Evolutionary conservation across 2,797 vertebrate genomes (phyloP), one percentile per base, ranked within the genome.

Genomic region (Pangasius djambal): DNA sequence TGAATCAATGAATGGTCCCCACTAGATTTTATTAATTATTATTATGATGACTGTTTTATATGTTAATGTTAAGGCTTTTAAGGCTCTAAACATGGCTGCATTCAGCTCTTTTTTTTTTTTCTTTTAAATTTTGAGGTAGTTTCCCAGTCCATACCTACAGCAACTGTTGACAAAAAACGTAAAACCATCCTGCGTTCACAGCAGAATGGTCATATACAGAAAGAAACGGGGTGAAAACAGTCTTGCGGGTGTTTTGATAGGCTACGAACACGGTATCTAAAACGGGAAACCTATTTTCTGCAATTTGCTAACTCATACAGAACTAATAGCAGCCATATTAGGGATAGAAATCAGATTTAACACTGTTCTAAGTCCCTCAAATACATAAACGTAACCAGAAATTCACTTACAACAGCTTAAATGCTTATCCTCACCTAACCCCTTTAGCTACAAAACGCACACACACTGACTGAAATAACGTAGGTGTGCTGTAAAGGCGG

Each of bases 51-150:
- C 48, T 50, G 9, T 50, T 8, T 8, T 86, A 67, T 81, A 65
- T 37, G 37, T 37, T 37, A 70, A 40, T n/a, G 12, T 65, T 9
- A 12, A 3, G 13, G 37, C 10, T 1, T 65, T 50, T 44, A 22
- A 52, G 28, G 50, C 48, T 52, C 7, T 20, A 55, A 59, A 81
- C 55, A 59, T 25, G 52, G 59, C 28, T 44, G 25, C 16, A 34
- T 72, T 28, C 61, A 4, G 55, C n/a, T 22, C n/a, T 13, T 74
- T 40, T 67, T 55, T 0, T 40, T 67, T 55, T 3, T 37, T 37
- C 3, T 37, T 37, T 37, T 37, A n/a, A n/a, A 34, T 50, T 55
- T 25, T 37, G 87, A 83, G 81, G 79, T 74, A 88, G 79, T 57
- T 83, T 44, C 63, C 50, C 8, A 2, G 61, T 55, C 18, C 3